phyloP scores from a whole-genome alignment of 1,140 invertebrate species.

The Penaeus vannamei region DNA sequence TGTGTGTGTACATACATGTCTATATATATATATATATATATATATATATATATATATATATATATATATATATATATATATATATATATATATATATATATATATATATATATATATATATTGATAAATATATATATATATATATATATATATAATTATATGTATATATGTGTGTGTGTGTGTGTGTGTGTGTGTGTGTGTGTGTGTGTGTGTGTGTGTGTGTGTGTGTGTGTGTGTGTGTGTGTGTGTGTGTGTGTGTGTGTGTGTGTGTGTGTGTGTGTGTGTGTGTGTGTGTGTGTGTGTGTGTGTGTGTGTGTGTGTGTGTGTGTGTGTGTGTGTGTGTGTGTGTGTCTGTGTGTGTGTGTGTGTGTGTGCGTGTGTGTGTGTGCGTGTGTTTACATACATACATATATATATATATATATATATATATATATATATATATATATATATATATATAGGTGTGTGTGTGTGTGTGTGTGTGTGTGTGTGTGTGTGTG shows the following conservation, averaged over 20 bases:
- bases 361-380: neutral
- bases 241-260: slow-evolving; percentile 9
- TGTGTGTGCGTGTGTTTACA: neutral
- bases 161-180: slow-evolving; percentile 20
- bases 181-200: slow-evolving; percentile 14
- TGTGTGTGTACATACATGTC: neutral
- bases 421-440: slow-evolving; percentile 34
- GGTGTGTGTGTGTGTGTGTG: too few species aligned
- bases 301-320: slow-evolving; percentile 32
- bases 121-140: too few species aligned
- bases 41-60: slow-evolving; percentile 1
- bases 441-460: slow-evolving; percentile 24
- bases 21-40: slow-evolving; percentile 14
- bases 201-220: slow-evolving; percentile 16
- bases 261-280: slow-evolving; percentile 1
- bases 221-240: slow-evolving; percentile 15
- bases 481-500: too few species aligned
- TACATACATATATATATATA: slow-evolving; percentile 25
- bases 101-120: too few species aligned
- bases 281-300: neutral
- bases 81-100: slow-evolving; percentile 13
- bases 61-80: neutral
- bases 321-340: slow-evolving; percentile 31
- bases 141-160: neutral
- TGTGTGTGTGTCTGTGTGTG: slow-evolving; percentile 8